Evolutionary conservation across 2,888 invertebrate species (phyloP).

Genomic region (Coenonympha glycerion): DNA sequence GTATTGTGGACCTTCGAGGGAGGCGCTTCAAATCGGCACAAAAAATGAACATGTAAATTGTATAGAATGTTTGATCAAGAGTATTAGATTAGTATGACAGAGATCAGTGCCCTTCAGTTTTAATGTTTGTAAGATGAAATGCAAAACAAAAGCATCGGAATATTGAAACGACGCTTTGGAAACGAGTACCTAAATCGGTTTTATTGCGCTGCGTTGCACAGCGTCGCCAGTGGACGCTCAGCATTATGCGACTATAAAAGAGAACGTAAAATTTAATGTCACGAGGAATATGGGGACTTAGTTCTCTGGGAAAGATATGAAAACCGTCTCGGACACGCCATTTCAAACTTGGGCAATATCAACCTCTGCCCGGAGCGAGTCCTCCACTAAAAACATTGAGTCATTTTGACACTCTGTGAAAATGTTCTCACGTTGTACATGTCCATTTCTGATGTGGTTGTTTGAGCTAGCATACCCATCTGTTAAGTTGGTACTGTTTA

Average conservation of each 20-base stretch:
- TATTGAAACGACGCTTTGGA: background rate
- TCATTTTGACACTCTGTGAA: constrained; percentile 18
- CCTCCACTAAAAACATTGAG: constrained; percentile 14
- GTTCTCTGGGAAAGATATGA: constrained; percentile 12
- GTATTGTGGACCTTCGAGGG: too few relatives aligned
- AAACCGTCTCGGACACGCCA: constrained; percentile 14
- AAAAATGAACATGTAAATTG: too few relatives aligned
- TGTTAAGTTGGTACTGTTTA: too few relatives aligned
- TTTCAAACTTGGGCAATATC: constrained; percentile 10
- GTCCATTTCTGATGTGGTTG: constrained; percentile 4
- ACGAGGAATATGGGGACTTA: constrained; percentile 15
- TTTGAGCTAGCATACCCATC: background rate
- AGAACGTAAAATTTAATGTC: constrained; percentile 22
- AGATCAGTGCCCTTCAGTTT: too few relatives aligned
- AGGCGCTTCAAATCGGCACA: too few relatives aligned
- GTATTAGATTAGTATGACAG: too few relatives aligned
- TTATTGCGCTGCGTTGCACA: constrained; percentile 9
- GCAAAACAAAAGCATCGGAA: constrained; percentile 3
- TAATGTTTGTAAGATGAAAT: background rate
- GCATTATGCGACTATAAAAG: constrained; percentile 17
- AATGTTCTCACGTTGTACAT: constrained; percentile 13
- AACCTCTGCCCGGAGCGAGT: background rate
- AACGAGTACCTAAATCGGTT: background rate
- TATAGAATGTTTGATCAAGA: too few relatives aligned
- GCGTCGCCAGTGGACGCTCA: constrained; percentile 10